These are phyloP conservation scores for Chymomyza amoena DNA, from an alignment of 2,888 invertebrate species.

Conservation along the genomic window DNA sequence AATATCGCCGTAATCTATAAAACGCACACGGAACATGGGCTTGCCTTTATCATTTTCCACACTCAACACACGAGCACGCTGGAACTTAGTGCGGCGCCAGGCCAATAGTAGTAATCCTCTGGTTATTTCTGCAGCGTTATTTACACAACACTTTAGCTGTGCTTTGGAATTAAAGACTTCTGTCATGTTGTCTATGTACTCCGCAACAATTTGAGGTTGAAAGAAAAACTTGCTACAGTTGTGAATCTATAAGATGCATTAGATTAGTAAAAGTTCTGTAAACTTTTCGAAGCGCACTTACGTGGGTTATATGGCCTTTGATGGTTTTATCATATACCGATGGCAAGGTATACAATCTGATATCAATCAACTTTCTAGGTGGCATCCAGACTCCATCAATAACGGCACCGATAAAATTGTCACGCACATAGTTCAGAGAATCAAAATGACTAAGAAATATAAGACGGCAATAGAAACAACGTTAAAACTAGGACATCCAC, in stretches of 20 bases:
- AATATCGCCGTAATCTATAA: conserved; percentile 88
- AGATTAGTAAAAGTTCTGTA: neutral
- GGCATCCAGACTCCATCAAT: conserved; percentile 67
- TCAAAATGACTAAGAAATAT: conserved; percentile 77
- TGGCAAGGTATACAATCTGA: conserved; percentile 82
- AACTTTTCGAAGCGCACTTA: conserved; percentile 54
- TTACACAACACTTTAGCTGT: conserved; percentile 54
- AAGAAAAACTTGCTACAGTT: conserved; percentile 77
- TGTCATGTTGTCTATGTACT: conserved; percentile 75
- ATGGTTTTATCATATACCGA: conserved; percentile 80
- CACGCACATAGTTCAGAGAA: conserved; percentile 80
- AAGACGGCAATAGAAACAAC: no score
- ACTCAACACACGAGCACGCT: conserved; percentile 81
- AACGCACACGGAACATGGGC: conserved; percentile 82
- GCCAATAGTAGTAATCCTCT: conserved; percentile 82
- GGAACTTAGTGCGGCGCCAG: conserved; percentile 79
- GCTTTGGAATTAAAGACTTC: conserved; percentile 75
- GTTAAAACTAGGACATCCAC: no score
- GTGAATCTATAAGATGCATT: conserved; percentile 58
- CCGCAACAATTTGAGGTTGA: conserved; percentile 67
- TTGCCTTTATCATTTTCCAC: conserved; percentile 62
- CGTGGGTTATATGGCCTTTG: conserved; percentile 80
- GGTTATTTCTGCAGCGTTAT: conserved; percentile 65
- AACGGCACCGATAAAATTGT: conserved; percentile 66
- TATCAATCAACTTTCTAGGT: conserved; percentile 64